Conservation (phyloP, 2,797 vertebrate species). For the Rhinogobio ventralis region DNA sequence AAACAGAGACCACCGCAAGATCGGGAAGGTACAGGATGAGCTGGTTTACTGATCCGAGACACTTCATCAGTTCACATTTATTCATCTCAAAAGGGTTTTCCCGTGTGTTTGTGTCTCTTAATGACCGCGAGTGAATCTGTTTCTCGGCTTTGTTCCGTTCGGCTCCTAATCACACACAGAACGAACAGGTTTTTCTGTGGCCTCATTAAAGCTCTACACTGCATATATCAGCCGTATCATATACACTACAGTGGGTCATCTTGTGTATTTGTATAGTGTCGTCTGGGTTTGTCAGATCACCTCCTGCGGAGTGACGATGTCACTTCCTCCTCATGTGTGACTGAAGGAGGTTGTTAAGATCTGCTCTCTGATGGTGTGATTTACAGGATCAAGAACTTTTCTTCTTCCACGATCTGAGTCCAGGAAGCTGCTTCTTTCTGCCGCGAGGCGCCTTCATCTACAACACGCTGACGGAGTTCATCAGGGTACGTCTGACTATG, state of each 20-base stretch:
- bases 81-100: too few relatives aligned
- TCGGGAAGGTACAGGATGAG: slow-evolving; percentile 85
- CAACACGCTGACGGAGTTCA: slow-evolving; percentile 89
- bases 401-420: slow-evolving; percentile 97
- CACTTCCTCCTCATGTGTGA: background rate
- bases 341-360: background rate
- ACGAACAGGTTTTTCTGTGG: background rate
- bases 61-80: background rate
- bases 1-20: slow-evolving; percentile 91
- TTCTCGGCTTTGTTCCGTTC: too few relatives aligned
- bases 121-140: slow-evolving; percentile 19
- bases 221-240: background rate
- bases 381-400: slow-evolving; percentile 95
- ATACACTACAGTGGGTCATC: background rate
- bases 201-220: background rate
- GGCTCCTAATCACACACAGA: too few relatives aligned
- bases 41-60: background rate
- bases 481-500: slow-evolving; percentile 79
- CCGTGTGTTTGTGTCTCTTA: background rate
- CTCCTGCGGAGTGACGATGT: slow-evolving; percentile 30
- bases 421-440: slow-evolving; percentile 96
- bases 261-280: background rate
- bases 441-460: slow-evolving; percentile 92
- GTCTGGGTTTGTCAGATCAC: slow-evolving; percentile 25
- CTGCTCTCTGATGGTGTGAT: slow-evolving; percentile 7